phyloP scores from a whole-genome alignment of 2,888 invertebrate species.

The Sympetrum striolatum region DNA sequence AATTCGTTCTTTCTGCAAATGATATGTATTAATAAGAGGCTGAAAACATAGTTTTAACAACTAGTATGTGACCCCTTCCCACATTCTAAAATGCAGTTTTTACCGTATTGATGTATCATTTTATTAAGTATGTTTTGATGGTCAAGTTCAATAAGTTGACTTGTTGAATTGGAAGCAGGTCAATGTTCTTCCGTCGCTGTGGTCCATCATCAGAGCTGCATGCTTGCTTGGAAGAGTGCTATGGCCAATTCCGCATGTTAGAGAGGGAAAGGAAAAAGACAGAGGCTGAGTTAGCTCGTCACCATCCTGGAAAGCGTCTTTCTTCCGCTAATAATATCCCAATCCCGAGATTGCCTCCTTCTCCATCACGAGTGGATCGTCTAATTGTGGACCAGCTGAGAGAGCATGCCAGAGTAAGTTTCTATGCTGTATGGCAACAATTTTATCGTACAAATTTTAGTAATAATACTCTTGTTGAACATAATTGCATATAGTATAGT shows the following conservation, averaged over 20 bases:
- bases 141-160: constrained; percentile 46
- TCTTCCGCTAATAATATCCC: constrained; percentile 78
- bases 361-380: constrained; percentile 78
- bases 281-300: constrained; percentile 76
- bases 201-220: constrained; percentile 71
- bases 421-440: background rate
- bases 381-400: constrained; percentile 80
- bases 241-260: constrained; percentile 79
- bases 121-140: no score
- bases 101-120: no score
- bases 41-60: no score
- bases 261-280: constrained; percentile 83
- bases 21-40: no score
- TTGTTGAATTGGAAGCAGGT: constrained; percentile 55
- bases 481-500: no score
- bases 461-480: no score
- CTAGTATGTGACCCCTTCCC: no score
- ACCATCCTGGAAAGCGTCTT: constrained; percentile 79
- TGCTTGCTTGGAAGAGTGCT: constrained; percentile 76
- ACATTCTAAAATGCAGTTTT: no score
- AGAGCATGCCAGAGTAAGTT: constrained; percentile 69
- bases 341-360: constrained; percentile 78
- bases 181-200: constrained; percentile 59
- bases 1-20: no score
- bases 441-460: no score